Evolutionary conservation across 2,113 vertebrate species (phyloP).

Genomic region (Tychaedon coryphoeus): DNA sequence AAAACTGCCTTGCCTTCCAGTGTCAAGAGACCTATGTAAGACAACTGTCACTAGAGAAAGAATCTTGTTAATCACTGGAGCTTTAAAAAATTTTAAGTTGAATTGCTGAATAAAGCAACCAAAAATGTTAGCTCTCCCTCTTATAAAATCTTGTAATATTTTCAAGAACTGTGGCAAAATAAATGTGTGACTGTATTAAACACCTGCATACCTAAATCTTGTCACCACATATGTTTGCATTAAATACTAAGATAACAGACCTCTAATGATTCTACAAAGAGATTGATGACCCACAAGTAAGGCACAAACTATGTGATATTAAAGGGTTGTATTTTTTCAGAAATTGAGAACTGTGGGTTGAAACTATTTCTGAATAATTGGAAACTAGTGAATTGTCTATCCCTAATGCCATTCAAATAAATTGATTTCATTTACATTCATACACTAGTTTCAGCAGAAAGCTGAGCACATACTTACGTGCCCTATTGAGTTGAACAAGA

Average conservation of each 20-base stretch:
- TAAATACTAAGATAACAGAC: not conserved
- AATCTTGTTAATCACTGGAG: not conserved
- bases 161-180: not conserved
- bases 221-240: not conserved
- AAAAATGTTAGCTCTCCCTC: not conserved
- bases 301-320: not conserved
- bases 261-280: not conserved
- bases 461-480: not conserved
- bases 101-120: not conserved
- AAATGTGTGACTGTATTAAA: not conserved
- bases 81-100: not conserved
- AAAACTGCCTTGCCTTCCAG: not conserved
- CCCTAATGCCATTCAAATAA: not conserved
- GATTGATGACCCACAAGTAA: not conserved
- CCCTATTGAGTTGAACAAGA: not conserved
- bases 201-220: not conserved
- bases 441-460: not conserved
- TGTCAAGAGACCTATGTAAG: not conserved
- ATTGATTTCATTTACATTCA: not conserved
- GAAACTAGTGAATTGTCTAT: not conserved
- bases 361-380: not conserved
- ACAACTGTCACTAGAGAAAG: not conserved
- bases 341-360: not conserved
- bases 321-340: not conserved
- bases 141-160: not conserved